These are phyloP conservation scores for Syrrhaptes paradoxus DNA, from an alignment of 2,113 vertebrate species.

Conservation along the genomic window DNA sequence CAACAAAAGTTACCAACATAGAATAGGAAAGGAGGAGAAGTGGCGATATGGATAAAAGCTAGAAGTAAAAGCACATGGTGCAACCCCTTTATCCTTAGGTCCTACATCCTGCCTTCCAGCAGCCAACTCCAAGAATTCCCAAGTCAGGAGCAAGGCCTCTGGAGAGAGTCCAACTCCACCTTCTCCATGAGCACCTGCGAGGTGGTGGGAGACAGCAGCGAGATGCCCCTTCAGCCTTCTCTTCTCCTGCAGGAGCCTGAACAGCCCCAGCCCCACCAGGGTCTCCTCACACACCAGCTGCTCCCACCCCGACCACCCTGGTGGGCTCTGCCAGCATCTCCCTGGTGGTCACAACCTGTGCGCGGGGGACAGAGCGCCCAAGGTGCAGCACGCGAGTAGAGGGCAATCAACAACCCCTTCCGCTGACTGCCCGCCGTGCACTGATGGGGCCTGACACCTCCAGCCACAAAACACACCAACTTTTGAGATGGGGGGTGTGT, in stretches of 20 bases:
- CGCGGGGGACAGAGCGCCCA: accelerated
- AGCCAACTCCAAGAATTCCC: not conserved
- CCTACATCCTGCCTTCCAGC: not conserved
- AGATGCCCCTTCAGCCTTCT: not conserved
- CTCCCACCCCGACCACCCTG: not conserved
- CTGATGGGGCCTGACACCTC: not conserved
- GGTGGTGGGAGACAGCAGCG: accelerated
- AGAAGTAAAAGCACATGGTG: not conserved
- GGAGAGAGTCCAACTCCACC: not conserved
- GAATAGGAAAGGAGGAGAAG: not conserved
- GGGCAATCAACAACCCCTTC: not conserved
- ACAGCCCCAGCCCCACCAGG: not conserved
- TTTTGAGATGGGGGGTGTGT: not conserved
- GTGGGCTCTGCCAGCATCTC: not conserved
- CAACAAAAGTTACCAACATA: not conserved
- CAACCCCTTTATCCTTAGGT: not conserved
- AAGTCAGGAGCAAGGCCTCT: not conserved
- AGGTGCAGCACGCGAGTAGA: accelerated
- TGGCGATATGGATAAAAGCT: not conserved
- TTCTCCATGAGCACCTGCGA: accelerated
- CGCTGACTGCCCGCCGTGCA: not conserved
- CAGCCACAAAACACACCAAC: not conserved
- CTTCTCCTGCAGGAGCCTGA: not conserved
- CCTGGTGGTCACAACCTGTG: not conserved
- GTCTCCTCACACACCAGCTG: not conserved